Evolutionary conservation across 2,888 invertebrate genomes (phyloP).

Genomic region (Nymphalis polychloros): DNA sequence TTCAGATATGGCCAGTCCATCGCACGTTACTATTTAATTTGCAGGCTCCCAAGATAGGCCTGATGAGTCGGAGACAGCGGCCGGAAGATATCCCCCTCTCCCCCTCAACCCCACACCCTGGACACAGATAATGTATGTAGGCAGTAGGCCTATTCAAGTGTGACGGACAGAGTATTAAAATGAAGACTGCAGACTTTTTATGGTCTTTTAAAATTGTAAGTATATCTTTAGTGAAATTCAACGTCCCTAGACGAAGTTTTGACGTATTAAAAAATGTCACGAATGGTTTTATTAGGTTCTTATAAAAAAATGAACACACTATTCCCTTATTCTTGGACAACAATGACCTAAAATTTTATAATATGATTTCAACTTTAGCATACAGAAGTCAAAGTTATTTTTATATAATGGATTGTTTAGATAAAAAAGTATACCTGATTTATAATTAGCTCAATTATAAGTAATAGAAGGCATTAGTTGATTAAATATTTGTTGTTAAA

Average conservation of each 20-base stretch:
- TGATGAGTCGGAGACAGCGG: slow-evolving; percentile 78
- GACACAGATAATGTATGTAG: slow-evolving; percentile 56
- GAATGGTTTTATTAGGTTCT: slow-evolving; percentile 3
- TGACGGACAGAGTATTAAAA: slow-evolving; percentile 46
- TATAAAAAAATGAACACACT: not conserved
- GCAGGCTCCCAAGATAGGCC: slow-evolving; percentile 75
- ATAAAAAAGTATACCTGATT: not conserved
- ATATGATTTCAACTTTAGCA: no score
- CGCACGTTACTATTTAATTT: slow-evolving; percentile 74
- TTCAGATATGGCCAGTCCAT: slow-evolving; percentile 41
- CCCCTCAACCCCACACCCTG: slow-evolving; percentile 45
- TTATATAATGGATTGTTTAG: not conserved
- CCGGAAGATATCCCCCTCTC: slow-evolving; percentile 60
- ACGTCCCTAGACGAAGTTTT: slow-evolving; percentile 7
- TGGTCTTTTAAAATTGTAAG: slow-evolving; percentile 25
- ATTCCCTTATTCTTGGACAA: not conserved
- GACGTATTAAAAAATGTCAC: slow-evolving; percentile 5
- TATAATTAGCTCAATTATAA: not conserved
- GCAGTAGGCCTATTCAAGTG: slow-evolving; percentile 65
- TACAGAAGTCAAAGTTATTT: no score
- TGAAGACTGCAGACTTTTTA: slow-evolving; percentile 38
- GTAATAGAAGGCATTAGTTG: not conserved
- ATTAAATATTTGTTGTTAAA: not conserved
- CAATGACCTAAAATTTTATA: not conserved
- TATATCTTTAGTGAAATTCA: slow-evolving; percentile 17